Evolutionary conservation across 2,888 invertebrate genomes (phyloP), one percentile per base, ranked within the genome.

Genomic region (Elmis aenea): DNA sequence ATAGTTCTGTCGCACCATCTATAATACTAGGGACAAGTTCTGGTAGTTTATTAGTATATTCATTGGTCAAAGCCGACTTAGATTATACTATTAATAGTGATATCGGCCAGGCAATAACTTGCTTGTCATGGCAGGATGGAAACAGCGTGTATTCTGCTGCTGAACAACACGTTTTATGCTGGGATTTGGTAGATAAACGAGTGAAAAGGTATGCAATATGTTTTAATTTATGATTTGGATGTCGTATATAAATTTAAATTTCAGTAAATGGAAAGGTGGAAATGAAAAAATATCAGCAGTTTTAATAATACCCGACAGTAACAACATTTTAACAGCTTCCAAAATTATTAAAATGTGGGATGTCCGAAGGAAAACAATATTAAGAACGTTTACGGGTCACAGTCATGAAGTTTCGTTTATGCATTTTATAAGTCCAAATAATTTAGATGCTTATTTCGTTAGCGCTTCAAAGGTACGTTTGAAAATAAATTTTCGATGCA

Each of bases 11-110:
- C 22, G 62, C 60, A 34, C 71, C 75, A 38, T 69, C 79, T 46
- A 69, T 89, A 58, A 83, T 79, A 1, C 69, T 90, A 60, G 89
- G 89, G 28, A 85, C 86, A 11, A 72, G 73, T 2, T 77, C 76
- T 50, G 89, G 90, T 30, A 75, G 75, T 46, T 70, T 90, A 32
- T 68, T 85, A 16, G 63, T 88, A 42, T 90, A 86, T 60, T 83
- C 83, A 27, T 69, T 83, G 13, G 65, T 74, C 2, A 77, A 79
- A 62, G 81, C 77, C 11, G 76, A 77, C 61, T 66, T 84, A 13
- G 76, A 79, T 51, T 75, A 69, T 16, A 70, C 74, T 11, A 64
- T 83, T 55, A 66, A 68, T 39, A 77, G 66, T 45, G 54, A 59
- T 15, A 62, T 61, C 11, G 61, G 51, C 49, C 53, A 58, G 35